Evolutionary conservation across 2,113 vertebrate species (phyloP).

Genomic region (Arizona elegans): DNA sequence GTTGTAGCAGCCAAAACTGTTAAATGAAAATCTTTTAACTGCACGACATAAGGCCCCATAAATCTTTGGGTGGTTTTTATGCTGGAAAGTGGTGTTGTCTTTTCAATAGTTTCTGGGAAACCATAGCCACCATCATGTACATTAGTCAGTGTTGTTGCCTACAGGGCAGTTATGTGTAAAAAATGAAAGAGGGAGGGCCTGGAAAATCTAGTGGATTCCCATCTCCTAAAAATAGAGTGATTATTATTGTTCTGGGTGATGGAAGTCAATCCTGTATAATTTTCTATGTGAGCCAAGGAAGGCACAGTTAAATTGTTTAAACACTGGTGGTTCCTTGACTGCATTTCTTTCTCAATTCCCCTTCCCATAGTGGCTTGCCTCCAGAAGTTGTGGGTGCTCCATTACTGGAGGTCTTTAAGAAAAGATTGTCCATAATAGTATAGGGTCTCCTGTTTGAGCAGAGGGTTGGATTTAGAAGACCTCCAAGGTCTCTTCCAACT

Average conservation of each 20-base stretch:
- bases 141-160: not conserved
- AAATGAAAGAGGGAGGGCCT: not conserved
- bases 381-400: not conserved
- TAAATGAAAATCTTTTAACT: not conserved
- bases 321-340: not conserved
- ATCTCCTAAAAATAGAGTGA: not conserved
- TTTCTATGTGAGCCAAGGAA: not conserved
- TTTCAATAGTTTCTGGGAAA: not conserved
- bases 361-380: not conserved
- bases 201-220: not conserved
- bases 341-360: not conserved
- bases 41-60: not conserved
- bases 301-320: not conserved
- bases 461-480: not conserved
- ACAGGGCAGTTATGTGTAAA: rapidly evolving
- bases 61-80: not conserved
- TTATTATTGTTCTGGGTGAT: not conserved
- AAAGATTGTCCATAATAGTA: not conserved
- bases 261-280: not conserved
- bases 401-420: not conserved
- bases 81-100: not conserved
- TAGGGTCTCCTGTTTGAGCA: not conserved
- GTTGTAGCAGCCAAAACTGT: rapidly evolving
- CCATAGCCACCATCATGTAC: rapidly evolving
- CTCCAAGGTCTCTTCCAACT: not conserved